A percentile compares a stretch with the other conserved stretches of the same genome.
Conservation (phyloP, 2,888 invertebrate genomes). For the Nephrotoma flavescens region DNA sequence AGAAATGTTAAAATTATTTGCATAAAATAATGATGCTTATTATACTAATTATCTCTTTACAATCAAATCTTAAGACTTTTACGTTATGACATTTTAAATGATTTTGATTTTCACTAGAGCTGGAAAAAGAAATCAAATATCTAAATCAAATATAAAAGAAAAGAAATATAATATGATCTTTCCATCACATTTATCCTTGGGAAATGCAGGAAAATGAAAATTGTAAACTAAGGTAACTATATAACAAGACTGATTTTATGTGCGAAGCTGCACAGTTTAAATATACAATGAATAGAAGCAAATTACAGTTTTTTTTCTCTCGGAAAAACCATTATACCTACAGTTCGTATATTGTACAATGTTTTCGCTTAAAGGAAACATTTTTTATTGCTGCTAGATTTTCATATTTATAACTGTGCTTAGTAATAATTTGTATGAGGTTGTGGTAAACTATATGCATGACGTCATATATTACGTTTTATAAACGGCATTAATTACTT, state of each 20-base stretch:
- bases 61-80: too few relatives aligned
- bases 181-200: neutral
- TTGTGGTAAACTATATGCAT: too few relatives aligned
- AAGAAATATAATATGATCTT: neutral
- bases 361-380: neutral
- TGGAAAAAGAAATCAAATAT: neutral
- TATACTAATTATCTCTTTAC: too few relatives aligned
- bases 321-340: neutral
- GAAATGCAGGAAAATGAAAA: neutral
- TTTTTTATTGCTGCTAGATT: neutral
- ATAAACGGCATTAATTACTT: too few relatives aligned
- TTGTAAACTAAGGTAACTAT: neutral
- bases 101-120: too few relatives aligned
- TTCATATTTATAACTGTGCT: too few relatives aligned
- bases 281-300: neutral
- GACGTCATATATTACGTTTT: too few relatives aligned
- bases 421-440: too few relatives aligned
- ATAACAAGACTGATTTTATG: neutral
- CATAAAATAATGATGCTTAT: neutral
- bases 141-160: too few relatives aligned
- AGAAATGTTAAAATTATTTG: neutral
- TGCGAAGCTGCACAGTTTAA: neutral
- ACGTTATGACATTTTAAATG: too few relatives aligned
- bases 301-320: neutral
- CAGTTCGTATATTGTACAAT: too few relatives aligned